phyloP scores from a whole-genome alignment of 2,888 invertebrate genomes.

The Eupithecia exiguata region DNA sequence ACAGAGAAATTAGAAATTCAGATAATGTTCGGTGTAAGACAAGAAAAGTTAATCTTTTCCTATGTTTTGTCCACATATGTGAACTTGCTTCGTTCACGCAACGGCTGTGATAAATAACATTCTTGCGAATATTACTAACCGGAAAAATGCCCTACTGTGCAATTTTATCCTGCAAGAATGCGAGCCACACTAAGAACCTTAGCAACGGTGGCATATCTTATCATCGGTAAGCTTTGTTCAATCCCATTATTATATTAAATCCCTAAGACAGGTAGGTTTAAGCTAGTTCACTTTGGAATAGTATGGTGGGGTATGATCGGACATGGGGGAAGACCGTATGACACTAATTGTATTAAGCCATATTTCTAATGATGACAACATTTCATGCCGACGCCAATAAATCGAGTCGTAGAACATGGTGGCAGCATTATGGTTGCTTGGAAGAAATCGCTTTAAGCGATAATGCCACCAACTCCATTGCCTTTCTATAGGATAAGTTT shows the following conservation, averaged over 20 bases:
- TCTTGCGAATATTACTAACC: background rate
- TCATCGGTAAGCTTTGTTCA: background rate
- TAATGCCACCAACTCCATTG: too few relatives aligned
- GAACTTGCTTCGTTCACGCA: background rate
- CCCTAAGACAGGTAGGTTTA: background rate
- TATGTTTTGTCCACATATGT: background rate
- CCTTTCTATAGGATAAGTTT: too few relatives aligned
- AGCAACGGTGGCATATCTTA: background rate
- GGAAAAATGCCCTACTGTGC: constrained; percentile 9
- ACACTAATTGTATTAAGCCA: too few relatives aligned
- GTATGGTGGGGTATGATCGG: too few relatives aligned
- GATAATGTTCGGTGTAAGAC: background rate
- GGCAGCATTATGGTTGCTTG: too few relatives aligned
- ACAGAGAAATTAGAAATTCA: background rate
- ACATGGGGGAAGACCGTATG: too few relatives aligned
- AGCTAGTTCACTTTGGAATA: background rate
- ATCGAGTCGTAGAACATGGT: too few relatives aligned
- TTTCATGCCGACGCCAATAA: too few relatives aligned
- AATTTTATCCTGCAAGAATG: background rate
- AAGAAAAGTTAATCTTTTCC: background rate
- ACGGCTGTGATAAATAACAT: background rate
- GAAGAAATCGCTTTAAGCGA: too few relatives aligned
- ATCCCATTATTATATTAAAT: background rate
- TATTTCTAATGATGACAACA: too few relatives aligned
- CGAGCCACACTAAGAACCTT: background rate